Evolutionary conservation across 2,797 vertebrate genomes (phyloP), one percentile per base, ranked within the genome.

Genomic region (Percopsis omiscomaycus): DNA sequence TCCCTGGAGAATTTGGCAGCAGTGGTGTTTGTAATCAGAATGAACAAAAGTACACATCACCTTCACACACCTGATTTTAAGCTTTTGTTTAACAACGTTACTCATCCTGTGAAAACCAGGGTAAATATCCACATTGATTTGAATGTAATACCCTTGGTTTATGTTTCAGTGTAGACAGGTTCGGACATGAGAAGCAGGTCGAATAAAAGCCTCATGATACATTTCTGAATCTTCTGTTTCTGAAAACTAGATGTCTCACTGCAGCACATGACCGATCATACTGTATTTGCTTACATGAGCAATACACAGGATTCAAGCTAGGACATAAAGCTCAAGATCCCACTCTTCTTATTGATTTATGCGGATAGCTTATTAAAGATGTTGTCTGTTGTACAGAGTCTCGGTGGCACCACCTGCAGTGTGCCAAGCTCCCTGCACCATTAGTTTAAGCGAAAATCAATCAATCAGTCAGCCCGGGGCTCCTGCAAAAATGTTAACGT

Each of bases 391-490:
- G 5, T 13, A 42, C 8, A 46, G 1, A 32, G 22, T 77, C 28
- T 74, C 29, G 13, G 46, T 46, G 55, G 32, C 32, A 4, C 69
- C 66, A 45, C 69, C 68, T 42, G 14, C 68, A 56, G 64, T 71
- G 70, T 42, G 9, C 13, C 32, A 15, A 61, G 71, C 71, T 75
- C 70, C 29, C 42, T 37, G 72, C 67, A 66, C 54, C 77, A 69
- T 62, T 55, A 32, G 53, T 50, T 54, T 63, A 13, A 74, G 66
- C 53, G 66, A 77, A 82, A 86, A 82, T 85, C 81, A 77, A 83
- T 84, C 78, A 74, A 59, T 60, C 69, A 61, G 58, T 46, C 55
- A 64, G 63, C 57, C 55, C 51, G 37, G 59, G 71, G 64, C 44
- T 42, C 65, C 63, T 32, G 12, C 44, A 59, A 16, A 81, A 66